Evolutionary conservation across 2,888 invertebrate genomes (phyloP), one percentile per base, ranked within the genome.

Genomic region (Dione vanillae): DNA sequence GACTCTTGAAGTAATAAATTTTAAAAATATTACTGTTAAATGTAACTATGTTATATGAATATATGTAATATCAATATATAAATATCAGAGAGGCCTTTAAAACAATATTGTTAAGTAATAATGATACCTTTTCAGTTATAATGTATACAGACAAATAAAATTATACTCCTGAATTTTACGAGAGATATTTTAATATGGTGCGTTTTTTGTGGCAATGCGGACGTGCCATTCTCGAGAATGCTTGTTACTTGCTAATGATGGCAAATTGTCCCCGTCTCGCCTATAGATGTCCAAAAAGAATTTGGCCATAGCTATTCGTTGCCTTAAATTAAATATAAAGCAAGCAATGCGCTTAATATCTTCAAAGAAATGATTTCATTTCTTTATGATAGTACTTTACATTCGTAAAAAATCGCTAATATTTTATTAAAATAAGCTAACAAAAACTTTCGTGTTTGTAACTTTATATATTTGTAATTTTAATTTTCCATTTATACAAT

Each of bases 201-300:
- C 77, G 78, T 82, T 84, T 83, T 83, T 84, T 79, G 76, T 79
- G 77, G 70, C 73, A 78, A 77, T 77, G 79, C 80, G 84, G 41
- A 65, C 72, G 74, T 67, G 58, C 51, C 82, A 80, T 80, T 70
- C 64, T 66, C 69, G 75, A 82, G 88, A 89, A 88, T 90, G 84
- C 81, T 82, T 82, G 80, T 82, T 84, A 79, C 84, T 82, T 83
- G 80, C 83, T 89, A 89, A 91, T 88, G 89, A 89, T 82, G 78
- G 78, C 80, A 83, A 85, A 86, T 85, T 83, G 84, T 83, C 81
- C 79, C 79, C 82, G 78, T 81, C 77, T 79, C 82, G 79, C 79
- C 78, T 79, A 76, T 78, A 80, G 82, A 82, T 79, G 83, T 83
- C 85, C 85, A 75, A 80, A 82, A 84, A 82, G 85, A 86, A 89